Evolutionary conservation across 2,113 vertebrate genomes (phyloP).

Genomic region (Ceyx cyanopectus): DNA sequence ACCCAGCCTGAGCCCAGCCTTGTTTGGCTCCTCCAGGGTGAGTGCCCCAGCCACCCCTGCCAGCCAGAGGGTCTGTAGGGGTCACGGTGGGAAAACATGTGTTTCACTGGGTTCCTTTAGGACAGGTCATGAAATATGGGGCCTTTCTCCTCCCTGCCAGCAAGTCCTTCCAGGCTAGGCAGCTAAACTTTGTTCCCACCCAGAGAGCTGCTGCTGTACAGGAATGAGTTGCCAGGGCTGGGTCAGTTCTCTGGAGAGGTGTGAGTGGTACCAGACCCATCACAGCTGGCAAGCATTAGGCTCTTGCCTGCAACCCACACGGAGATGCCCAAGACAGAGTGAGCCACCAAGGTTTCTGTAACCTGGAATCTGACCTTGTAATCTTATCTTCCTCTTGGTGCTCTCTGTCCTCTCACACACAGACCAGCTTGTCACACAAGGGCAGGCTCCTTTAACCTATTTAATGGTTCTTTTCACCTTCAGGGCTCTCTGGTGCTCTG

Average conservation of each 20-base stretch:
- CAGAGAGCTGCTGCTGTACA: neutral
- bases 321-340: neutral
- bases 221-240: neutral
- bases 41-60: rapidly evolving
- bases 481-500: neutral
- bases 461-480: constrained; percentile 6
- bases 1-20: neutral
- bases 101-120: neutral
- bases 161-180: neutral
- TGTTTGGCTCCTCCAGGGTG: neutral
- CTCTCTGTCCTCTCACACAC: constrained; percentile 2
- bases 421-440: neutral
- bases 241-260: neutral
- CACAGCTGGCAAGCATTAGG: constrained; percentile 6
- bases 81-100: neutral
- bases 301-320: neutral
- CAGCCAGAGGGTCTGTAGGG: rapidly evolving
- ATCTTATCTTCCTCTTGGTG: neutral
- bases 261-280: neutral
- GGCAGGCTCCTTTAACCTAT: neutral
- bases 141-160: neutral
- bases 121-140: neutral
- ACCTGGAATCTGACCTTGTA: neutral
- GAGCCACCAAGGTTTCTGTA: neutral
- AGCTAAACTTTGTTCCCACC: neutral